These are phyloP conservation scores for Tachina fera DNA, from an alignment of 2,888 invertebrate genomes.

Conservation along the genomic window DNA sequence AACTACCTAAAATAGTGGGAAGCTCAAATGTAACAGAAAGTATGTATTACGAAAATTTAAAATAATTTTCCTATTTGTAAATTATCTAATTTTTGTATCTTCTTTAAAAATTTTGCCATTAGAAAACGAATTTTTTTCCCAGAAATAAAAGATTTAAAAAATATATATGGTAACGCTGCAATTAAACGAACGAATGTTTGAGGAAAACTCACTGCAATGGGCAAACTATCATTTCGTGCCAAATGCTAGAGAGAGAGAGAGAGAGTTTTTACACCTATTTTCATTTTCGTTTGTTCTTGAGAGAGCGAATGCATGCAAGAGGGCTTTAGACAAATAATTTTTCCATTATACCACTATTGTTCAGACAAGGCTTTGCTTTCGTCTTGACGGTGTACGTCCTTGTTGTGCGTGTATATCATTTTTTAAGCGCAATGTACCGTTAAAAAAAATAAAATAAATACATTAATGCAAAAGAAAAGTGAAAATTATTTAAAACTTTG, in stretches of 20 bases:
- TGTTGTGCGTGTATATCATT: slow-evolving; percentile 71
- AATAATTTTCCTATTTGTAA: too few species aligned
- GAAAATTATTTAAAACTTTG: slow-evolving; percentile 16
- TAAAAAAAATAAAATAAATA: slow-evolving; percentile 44
- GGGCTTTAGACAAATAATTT: slow-evolving; percentile 49
- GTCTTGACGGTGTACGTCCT: slow-evolving; percentile 74
- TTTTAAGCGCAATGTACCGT: slow-evolving; percentile 67
- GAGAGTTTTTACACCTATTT: slow-evolving; percentile 14
- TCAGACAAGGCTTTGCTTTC: slow-evolving; percentile 74
- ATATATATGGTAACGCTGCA: too few species aligned
- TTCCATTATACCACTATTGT: slow-evolving; percentile 56
- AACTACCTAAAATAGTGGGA: too few species aligned
- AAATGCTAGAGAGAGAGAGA: background rate
- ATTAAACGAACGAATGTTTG: background rate
- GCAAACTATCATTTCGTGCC: slow-evolving; percentile 18
- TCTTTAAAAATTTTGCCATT: too few species aligned
- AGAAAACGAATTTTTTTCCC: too few species aligned
- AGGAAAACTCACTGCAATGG: background rate
- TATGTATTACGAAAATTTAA: too few species aligned
- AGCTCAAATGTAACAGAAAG: too few species aligned
- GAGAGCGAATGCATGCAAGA: slow-evolving; percentile 31
- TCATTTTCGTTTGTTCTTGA: background rate
- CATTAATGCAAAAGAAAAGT: slow-evolving; percentile 30
- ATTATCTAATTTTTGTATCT: too few species aligned
- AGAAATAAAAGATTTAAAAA: too few species aligned